These are phyloP conservation scores for Tinea pellionella DNA, from an alignment of 2,888 invertebrate species.

Conservation along the genomic window DNA sequence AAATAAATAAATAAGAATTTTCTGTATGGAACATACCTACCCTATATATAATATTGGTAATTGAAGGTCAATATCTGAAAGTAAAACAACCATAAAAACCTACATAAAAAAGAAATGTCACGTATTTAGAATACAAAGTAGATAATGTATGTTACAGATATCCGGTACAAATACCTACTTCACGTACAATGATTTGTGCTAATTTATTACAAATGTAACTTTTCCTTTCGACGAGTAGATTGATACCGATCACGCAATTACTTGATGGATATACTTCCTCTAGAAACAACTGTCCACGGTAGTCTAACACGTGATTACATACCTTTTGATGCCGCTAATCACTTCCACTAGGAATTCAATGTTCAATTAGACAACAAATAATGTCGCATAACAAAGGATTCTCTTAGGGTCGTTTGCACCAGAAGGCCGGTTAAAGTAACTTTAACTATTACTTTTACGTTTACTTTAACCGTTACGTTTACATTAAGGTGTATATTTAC, in stretches of 20 bases:
- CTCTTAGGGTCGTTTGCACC: too few species aligned
- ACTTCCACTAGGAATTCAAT: background rate
- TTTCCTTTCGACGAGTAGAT: background rate
- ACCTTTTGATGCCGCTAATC: too few species aligned
- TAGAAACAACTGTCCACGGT: background rate
- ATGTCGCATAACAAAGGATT: too few species aligned
- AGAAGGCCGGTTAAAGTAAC: too few species aligned
- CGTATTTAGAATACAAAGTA: background rate
- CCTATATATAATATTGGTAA: background rate
- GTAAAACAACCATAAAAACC: background rate
- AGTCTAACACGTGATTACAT: too few species aligned
- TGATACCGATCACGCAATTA: background rate
- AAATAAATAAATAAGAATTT: too few species aligned
- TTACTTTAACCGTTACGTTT: too few species aligned
- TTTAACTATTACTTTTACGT: too few species aligned
- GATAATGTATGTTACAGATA: background rate
- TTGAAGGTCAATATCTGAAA: background rate
- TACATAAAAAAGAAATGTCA: slow-evolving; percentile 7
- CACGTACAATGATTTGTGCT: background rate
- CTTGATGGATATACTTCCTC: background rate
- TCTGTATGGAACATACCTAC: too few species aligned
- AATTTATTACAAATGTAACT: background rate
- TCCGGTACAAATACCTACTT: background rate
- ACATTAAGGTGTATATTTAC: too few species aligned
- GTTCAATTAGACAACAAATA: background rate